Base-by-base conservation (phyloP, 2,888 invertebrate genomes). In the Meganola albula region DNA sequence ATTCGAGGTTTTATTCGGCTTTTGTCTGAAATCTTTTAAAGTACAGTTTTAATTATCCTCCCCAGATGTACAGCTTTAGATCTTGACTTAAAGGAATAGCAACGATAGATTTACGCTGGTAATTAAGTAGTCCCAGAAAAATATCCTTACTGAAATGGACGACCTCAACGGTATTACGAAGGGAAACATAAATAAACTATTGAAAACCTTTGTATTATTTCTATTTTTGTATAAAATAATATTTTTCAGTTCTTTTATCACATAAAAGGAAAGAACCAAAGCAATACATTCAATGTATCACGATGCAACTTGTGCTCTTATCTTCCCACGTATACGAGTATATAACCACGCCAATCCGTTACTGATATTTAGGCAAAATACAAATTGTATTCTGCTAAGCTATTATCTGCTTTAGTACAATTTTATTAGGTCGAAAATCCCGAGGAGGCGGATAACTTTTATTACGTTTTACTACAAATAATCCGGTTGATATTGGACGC, bases 311-410 rank as follows among this genome's bases (percentile, higher is more conserved):
- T 58, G 52, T 51, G 63, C 67, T 66, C 73, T 78, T 83, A 82
- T 84, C 82, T 79, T 74, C 64, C 78, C 63, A 58, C 64, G 69
- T 73, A 73, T n/a, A n/a, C n/a, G n/a, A n/a, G n/a, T n/a, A n/a
- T n/a, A n/a, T 74, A 75, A 71, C 73, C 69, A 63, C 73, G 66
- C 73, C 80, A 76, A 82, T 80, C 77, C 79, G 80, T 80, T 82
- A 79, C 82, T 74, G 68, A 83, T 83, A 83, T 83, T 83, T 83
- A 80, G 78, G 74, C 74, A 78, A 83, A 79, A 77, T 79, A 75
- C 75, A 72, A 76, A 75, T 72, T 70, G 70, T 68, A 64, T 58
- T 47, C 26, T 23, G 4, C 12, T 52, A 60, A 28, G 38, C 65
- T 28, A 80, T 60, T 64, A 41, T 58, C 43, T 44, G 58, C 78